phyloP scores from a whole-genome alignment of 1,140 invertebrate species.

The Arctopsyche grandis region DNA sequence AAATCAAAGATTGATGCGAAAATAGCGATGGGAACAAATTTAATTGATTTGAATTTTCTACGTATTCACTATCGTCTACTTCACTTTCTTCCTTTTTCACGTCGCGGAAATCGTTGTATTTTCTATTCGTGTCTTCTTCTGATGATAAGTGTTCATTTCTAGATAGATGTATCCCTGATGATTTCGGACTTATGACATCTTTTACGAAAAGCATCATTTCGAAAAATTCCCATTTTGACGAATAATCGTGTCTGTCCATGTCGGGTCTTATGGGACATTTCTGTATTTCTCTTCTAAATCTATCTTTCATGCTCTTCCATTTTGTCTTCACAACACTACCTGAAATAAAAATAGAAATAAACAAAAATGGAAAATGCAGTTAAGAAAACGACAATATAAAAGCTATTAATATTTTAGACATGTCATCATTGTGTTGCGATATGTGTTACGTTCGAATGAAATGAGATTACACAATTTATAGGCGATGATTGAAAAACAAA shows the following conservation, averaged over 20 bases:
- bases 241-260: constrained; percentile 1
- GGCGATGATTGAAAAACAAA: no score
- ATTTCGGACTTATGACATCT: constrained; percentile 1
- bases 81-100: constrained; percentile 19
- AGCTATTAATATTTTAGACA: no score
- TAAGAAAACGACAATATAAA: no score
- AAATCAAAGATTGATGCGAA: not conserved
- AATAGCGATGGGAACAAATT: not conserved
- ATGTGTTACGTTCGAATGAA: no score
- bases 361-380: not conserved
- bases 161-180: not conserved
- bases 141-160: not conserved
- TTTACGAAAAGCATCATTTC: constrained; percentile 26
- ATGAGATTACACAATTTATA: no score
- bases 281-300: constrained; percentile 13
- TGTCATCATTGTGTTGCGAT: no score
- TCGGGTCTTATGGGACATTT: constrained; percentile 18
- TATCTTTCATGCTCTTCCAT: constrained; percentile 28
- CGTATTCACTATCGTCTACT: not conserved
- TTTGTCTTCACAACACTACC: constrained; percentile 17
- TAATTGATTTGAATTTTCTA: not conserved
- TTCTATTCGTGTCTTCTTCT: not conserved
- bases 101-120: not conserved
- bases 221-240: constrained; percentile 19
- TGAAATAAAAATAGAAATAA: not conserved